Evolutionary conservation across 2,113 vertebrate species (phyloP).

Genomic region (Eurypyga helias): DNA sequence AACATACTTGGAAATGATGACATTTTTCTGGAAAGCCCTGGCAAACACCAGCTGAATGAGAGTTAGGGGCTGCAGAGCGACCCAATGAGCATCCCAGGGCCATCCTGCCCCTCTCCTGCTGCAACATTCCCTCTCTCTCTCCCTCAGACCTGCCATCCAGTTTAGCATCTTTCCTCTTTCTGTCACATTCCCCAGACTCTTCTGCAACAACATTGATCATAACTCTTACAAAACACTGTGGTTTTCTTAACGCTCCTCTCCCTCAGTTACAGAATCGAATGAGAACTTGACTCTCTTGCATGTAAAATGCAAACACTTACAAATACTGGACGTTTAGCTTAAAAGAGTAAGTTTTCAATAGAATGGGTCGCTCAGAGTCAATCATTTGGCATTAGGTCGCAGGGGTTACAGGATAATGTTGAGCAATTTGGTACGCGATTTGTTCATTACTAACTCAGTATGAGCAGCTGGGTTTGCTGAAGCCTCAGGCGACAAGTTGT

Average conservation of each 20-base stretch:
- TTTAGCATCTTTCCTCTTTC: background rate
- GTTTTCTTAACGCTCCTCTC: background rate
- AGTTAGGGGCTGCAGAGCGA: background rate
- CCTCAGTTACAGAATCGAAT: background rate
- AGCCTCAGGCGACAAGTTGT: too few relatives aligned
- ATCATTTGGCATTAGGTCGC: too few relatives aligned
- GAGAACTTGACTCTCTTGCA: background rate
- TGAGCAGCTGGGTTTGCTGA: too few relatives aligned
- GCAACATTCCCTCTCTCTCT: background rate
- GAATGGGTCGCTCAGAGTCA: too few relatives aligned
- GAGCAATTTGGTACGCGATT: too few relatives aligned
- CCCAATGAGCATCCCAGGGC: too few relatives aligned
- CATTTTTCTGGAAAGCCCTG: constrained; percentile 74
- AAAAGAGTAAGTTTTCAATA: too few relatives aligned
- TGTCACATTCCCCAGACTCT: background rate
- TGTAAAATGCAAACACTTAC: background rate
- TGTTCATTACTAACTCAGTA: too few relatives aligned
- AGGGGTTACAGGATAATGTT: too few relatives aligned
- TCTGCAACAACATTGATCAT: background rate
- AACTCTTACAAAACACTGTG: background rate
- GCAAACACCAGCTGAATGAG: background rate
- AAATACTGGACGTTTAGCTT: too few relatives aligned
- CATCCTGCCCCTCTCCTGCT: background rate
- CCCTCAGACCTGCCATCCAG: background rate
- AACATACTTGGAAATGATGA: constrained; percentile 77